Evolutionary conservation across 2,888 invertebrate species (phyloP).

Genomic region (Spodoptera picta): DNA sequence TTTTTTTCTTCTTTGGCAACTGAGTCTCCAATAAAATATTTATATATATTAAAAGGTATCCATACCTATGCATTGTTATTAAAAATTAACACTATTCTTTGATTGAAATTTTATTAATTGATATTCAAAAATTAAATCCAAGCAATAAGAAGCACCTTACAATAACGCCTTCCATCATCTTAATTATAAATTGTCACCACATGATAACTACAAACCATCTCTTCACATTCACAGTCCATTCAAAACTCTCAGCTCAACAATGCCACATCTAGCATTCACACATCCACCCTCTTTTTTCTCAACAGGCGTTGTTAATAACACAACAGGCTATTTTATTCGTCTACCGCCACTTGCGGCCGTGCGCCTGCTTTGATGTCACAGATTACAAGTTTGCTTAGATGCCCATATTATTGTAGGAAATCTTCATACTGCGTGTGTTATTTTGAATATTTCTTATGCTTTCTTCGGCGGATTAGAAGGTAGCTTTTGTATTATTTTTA

Average conservation of each 20-base stretch:
- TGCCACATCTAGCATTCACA: slow-evolving; percentile 63
- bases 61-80: too few relatives aligned
- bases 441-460: too few relatives aligned
- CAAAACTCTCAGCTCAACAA: not conserved
- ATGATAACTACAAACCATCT: too few relatives aligned
- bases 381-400: slow-evolving; percentile 81
- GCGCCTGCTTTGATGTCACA: slow-evolving; percentile 83
- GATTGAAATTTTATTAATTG: too few relatives aligned
- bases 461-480: not conserved
- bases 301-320: slow-evolving; percentile 85
- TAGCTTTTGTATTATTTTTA: not conserved
- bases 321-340: slow-evolving; percentile 86
- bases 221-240: not conserved
- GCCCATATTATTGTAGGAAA: slow-evolving; percentile 44
- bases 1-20: too few relatives aligned
- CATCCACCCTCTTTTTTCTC: slow-evolving; percentile 74
- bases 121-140: too few relatives aligned
- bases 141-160: too few relatives aligned
- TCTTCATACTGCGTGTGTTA: slow-evolving; percentile 38
- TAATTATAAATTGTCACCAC: too few relatives aligned
- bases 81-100: too few relatives aligned
- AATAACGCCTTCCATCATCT: too few relatives aligned
- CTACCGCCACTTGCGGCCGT: slow-evolving; percentile 82
- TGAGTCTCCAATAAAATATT: too few relatives aligned
- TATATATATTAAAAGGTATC: too few relatives aligned